Conservation (phyloP, 2,888 invertebrate genomes). For the Amiota communis region DNA sequence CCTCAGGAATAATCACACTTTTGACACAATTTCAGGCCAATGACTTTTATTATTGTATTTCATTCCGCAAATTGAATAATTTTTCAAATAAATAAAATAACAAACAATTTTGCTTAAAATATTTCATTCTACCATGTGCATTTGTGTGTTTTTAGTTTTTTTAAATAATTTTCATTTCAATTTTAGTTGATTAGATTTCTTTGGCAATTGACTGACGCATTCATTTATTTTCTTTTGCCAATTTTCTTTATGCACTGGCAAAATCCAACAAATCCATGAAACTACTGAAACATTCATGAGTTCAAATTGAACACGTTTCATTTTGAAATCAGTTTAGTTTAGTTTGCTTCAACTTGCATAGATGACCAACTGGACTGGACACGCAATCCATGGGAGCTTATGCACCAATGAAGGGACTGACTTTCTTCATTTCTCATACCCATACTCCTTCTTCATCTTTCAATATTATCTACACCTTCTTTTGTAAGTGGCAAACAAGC, state of each 20-base stretch:
- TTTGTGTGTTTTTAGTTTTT: background rate
- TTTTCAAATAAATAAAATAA: background rate
- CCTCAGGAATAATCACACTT: conserved; percentile 3
- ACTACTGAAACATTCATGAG: conserved; percentile 66
- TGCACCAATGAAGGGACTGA: conserved; percentile 49
- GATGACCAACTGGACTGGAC: background rate
- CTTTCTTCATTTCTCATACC: too few species aligned
- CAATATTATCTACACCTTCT: conserved; percentile 56
- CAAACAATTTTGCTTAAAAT: background rate
- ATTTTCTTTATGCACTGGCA: conserved; percentile 55
- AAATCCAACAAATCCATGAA: conserved; percentile 57
- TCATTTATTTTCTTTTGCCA: conserved; percentile 49
- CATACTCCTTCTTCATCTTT: conserved; percentile 38
- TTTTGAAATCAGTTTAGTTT: conserved; percentile 48
- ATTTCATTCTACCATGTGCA: too few species aligned
- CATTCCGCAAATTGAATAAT: background rate
- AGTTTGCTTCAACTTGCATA: conserved; percentile 41
- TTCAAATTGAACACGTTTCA: conserved; percentile 63
- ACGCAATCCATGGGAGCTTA: background rate
- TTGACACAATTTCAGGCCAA: conserved; percentile 54
- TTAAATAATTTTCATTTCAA: conserved; percentile 25
- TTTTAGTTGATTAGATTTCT: conserved; percentile 10
- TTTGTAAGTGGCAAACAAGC: background rate
- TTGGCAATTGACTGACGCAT: background rate
- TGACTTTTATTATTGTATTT: background rate